Evolutionary conservation across 2,113 vertebrate genomes (phyloP), one percentile per base, ranked within the genome.

Genomic region (Eretmochelys imbricata): DNA sequence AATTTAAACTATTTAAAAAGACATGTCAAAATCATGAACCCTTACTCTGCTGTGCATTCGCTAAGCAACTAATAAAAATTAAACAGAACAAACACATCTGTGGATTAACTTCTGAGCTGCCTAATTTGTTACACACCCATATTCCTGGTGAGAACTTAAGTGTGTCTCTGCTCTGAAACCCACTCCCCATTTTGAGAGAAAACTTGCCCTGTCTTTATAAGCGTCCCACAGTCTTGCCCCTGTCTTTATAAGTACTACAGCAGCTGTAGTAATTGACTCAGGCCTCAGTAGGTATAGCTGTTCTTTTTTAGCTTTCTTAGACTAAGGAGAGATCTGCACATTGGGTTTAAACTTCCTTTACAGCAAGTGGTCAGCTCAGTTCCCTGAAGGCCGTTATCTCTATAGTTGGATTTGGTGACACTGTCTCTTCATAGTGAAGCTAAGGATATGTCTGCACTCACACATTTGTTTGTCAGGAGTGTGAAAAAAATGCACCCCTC

Each of bases 361-460:
- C 75, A 93, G 72, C 85, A 79, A 81, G 72, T 93, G 93, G 53
- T 85, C 89, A 51, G 87, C 42, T 91, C 83, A 57, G 85, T 93
- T 96, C 94, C 95, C 75, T 83, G 87, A 5, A 65, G 78, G 92
- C 53, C 50, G 86, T 2, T 79, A 95, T 65, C 59, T 49, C 62
- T 65, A 29, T 38, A 59, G n/a, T 29, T 25, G 54, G 50, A 38
- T 84, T n/a, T 35, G 78, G 31, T 72, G 90, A 75, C 53, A 81
- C 87, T 96, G 95, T 96, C 94, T 96, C 90, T 96, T 97, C 96
- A 96, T 94, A 54, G 95, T 94, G 89, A 6, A 72, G 65, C 53
- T 86, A 57, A 53, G 25, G 55, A 27, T 13, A 62, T 14, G 27
- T 62, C 20, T 31, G 5, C 29, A 31, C 5, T 57, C 10, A 2